A percentile compares a stretch with the other conserved stretches of the same genome.
Conservation (phyloP, 30 jellyfish, hydroid and myxozoan genomes). For the Morbakka virulenta region DNA sequence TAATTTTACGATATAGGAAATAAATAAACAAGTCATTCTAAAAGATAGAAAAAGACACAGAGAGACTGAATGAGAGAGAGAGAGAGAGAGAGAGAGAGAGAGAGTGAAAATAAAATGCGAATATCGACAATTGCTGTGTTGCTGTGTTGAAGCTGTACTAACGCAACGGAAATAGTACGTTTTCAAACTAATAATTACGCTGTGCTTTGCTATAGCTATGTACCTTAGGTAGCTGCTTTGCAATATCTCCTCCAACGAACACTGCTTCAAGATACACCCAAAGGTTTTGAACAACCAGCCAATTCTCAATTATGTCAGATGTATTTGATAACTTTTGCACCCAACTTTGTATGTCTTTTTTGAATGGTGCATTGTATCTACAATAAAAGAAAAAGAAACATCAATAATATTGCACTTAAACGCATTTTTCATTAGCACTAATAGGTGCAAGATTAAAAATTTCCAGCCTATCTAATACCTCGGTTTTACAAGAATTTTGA, state of each 20-base stretch:
- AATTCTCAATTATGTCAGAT: conserved; percentile 92
- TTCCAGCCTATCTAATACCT: background rate
- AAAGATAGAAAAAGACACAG: no score
- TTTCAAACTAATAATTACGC: no score
- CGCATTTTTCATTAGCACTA: background rate
- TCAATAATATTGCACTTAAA: background rate
- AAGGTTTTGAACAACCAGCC: conserved; percentile 97
- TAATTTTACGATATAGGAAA: no score
- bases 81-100: no score
- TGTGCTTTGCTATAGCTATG: background rate
- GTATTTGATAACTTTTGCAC: conserved; percentile 95
- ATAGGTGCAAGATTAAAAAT: background rate
- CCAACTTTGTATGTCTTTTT: conserved; percentile 93
- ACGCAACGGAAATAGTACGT: no score
- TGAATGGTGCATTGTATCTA: conserved; percentile 98
- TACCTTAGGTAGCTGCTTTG: conserved; percentile 97
- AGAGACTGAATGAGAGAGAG: no score
- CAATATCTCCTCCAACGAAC: conserved; percentile 99
- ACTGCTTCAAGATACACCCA: conserved; percentile 99
- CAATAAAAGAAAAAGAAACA: background rate
- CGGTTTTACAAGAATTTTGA: no score
- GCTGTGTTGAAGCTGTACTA: no score
- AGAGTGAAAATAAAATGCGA: no score
- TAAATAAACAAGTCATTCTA: no score
- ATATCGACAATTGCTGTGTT: no score